Percentiles rank a stretch among this genome's conserved stretches.
These are phyloP conservation scores for Anguilla obscura DNA, from an alignment of 2,797 vertebrate genomes.

Conservation along the genomic window DNA sequence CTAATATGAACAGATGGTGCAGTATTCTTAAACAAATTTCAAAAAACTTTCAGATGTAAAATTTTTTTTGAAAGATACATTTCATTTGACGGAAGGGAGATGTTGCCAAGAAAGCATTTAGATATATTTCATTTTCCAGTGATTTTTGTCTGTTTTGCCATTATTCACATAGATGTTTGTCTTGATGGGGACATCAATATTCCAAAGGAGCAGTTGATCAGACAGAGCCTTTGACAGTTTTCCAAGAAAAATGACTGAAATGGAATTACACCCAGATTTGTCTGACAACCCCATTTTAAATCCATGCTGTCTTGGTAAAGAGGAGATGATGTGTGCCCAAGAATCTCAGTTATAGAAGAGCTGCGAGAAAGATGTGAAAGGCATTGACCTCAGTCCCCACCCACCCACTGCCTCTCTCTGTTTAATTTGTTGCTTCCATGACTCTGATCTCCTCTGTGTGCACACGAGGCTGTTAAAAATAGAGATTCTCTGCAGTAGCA, in stretches of 20 bases:
- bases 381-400: slow-evolving; percentile 32
- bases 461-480: slow-evolving; percentile 36
- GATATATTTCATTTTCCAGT: background rate
- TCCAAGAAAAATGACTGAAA: slow-evolving; percentile 8
- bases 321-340: slow-evolving; percentile 2
- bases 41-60: background rate
- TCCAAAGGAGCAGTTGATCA: background rate
- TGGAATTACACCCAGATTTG: slow-evolving; percentile 38
- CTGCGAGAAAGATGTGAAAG: slow-evolving; percentile 29
- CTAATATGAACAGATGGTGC: slow-evolving; percentile 30
- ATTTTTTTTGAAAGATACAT: background rate
- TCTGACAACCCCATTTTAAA: slow-evolving; percentile 36
- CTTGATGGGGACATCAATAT: slow-evolving; percentile 7
- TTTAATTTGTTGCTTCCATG: slow-evolving; percentile 41
- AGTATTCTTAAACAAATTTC: background rate
- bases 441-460: slow-evolving; percentile 34
- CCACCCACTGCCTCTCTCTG: slow-evolving; percentile 36
- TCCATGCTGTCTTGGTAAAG: slow-evolving; percentile 21
- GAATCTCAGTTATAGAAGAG: slow-evolving; percentile 28
- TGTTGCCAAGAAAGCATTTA: slow-evolving; percentile 20
- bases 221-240: slow-evolving; percentile 18
- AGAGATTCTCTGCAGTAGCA: slow-evolving; percentile 10
- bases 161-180: background rate
- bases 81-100: background rate
- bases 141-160: slow-evolving; percentile 11